Evolutionary conservation across 2,888 invertebrate species (phyloP).

Genomic region (Caenorhabditis afra): DNA sequence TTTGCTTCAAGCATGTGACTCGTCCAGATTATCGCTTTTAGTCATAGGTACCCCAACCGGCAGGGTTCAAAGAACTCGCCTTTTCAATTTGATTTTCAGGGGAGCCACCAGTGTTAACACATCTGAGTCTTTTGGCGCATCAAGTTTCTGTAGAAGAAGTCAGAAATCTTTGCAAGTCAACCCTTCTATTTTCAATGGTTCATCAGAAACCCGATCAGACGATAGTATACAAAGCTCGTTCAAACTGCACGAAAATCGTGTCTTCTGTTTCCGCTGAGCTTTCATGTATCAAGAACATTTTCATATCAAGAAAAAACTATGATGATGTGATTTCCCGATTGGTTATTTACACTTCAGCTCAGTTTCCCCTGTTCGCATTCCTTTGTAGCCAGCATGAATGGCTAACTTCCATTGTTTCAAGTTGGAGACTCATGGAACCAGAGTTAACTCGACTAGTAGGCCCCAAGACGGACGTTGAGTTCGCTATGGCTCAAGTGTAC

Average conservation of each 20-base stretch:
- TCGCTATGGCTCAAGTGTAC: slow-evolving; percentile 58
- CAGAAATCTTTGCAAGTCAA: slow-evolving; percentile 38
- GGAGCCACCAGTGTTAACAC: slow-evolving; percentile 60
- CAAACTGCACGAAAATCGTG: slow-evolving; percentile 56
- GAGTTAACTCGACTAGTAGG: slow-evolving; percentile 54
- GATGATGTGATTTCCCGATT: slow-evolving; percentile 50
- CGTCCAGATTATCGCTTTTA: slow-evolving; percentile 42
- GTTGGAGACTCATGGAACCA: slow-evolving; percentile 56
- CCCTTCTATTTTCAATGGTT: slow-evolving; percentile 45
- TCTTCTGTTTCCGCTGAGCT: slow-evolving; percentile 55
- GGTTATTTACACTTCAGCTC: slow-evolving; percentile 26
- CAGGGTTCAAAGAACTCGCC: too few relatives aligned
- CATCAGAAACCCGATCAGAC: slow-evolving; percentile 61
- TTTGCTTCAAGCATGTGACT: slow-evolving; percentile 60
- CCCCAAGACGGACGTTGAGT: slow-evolving; percentile 55
- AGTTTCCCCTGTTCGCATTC: slow-evolving; percentile 45
- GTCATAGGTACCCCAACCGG: slow-evolving; percentile 24
- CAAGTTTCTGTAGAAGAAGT: slow-evolving; percentile 58
- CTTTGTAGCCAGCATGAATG: slow-evolving; percentile 23
- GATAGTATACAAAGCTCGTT: slow-evolving; percentile 52
- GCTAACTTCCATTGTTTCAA: slow-evolving; percentile 26
- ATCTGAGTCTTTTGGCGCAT: slow-evolving; percentile 8
- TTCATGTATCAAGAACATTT: slow-evolving; percentile 61
- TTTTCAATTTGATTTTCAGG: slow-evolving; percentile 29
- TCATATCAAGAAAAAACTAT: slow-evolving; percentile 49